A percentile compares a stretch with the other conserved stretches of the same genome.
phyloP scores from a whole-genome alignment of 1,140 invertebrate genomes.

The Apis cerana region DNA sequence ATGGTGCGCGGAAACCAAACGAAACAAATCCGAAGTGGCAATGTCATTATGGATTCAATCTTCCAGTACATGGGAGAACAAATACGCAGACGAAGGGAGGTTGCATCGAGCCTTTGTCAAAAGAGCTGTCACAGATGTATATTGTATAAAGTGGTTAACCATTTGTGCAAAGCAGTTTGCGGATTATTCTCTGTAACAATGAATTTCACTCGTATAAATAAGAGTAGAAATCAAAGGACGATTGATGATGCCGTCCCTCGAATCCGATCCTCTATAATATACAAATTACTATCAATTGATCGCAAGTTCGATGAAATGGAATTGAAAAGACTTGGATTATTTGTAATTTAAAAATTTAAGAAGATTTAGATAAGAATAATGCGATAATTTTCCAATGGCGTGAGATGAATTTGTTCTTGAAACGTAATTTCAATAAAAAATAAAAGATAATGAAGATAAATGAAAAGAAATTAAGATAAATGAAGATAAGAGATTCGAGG shows the following conservation, averaged over 20 bases:
- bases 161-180: slow-evolving; percentile 16
- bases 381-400: no score
- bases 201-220: slow-evolving; percentile 19
- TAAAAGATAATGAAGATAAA: no score
- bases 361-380: no score
- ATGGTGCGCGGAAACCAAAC: background rate
- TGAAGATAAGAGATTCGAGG: no score
- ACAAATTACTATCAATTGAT: background rate
- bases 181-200: slow-evolving; percentile 11
- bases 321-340: background rate
- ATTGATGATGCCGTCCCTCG: background rate
- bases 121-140: slow-evolving; percentile 28
- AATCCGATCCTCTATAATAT: background rate
- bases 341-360: no score
- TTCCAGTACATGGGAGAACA: slow-evolving; percentile 11
- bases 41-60: slow-evolving; percentile 24
- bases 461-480: no score
- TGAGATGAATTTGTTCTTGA: no score
- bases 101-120: slow-evolving; percentile 16
- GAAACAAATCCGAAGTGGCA: background rate
- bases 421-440: no score
- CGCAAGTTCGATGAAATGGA: background rate
- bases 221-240: slow-evolving; percentile 32
- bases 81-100: background rate
- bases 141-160: slow-evolving; percentile 39